These are phyloP conservation scores for Trichogramma pretiosum DNA, from an alignment of 1,140 invertebrate species.

Conservation along the genomic window DNA sequence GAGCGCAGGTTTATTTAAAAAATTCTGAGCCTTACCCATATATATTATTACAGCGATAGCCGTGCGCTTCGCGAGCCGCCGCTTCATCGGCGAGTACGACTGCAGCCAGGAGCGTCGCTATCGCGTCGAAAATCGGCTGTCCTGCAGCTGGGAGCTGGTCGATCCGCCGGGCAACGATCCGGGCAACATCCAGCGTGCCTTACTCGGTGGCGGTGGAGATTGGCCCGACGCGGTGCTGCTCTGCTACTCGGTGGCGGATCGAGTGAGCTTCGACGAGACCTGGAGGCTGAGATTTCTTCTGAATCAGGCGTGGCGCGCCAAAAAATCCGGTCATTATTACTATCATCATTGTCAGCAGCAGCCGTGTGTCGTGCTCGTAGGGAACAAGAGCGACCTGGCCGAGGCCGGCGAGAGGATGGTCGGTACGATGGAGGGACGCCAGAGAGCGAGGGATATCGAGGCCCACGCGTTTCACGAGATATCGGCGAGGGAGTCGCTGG, in stretches of 20 bases:
- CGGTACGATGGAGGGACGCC: constrained; percentile 57
- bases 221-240: constrained; percentile 80
- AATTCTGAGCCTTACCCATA: too few relatives aligned
- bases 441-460: constrained; percentile 65
- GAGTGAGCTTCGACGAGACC: constrained; percentile 76
- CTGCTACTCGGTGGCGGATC: constrained; percentile 76
- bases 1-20: too few relatives aligned
- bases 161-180: constrained; percentile 23
- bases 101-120: constrained; percentile 71
- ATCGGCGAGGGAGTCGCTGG: constrained; percentile 70
- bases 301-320: constrained; percentile 44
- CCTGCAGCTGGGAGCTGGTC: constrained; percentile 21
- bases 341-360: constrained; percentile 42
- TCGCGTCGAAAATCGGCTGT: constrained; percentile 21
- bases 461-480: constrained; percentile 77
- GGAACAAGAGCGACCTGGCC: constrained; percentile 69
- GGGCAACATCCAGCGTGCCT: constrained; percentile 47
- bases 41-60: constrained; percentile 57
- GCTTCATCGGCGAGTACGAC: constrained; percentile 81
- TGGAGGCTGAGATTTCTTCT: constrained; percentile 55
- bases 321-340: constrained; percentile 20
- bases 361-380: constrained; percentile 64
- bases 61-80: constrained; percentile 67
- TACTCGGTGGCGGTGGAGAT: too few relatives aligned
- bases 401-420: constrained; percentile 65